A percentile compares a stretch with the other conserved stretches of the same genome.
Conservation (phyloP, 2,888 invertebrate species). For the Gymnosoma rotundatum region DNA sequence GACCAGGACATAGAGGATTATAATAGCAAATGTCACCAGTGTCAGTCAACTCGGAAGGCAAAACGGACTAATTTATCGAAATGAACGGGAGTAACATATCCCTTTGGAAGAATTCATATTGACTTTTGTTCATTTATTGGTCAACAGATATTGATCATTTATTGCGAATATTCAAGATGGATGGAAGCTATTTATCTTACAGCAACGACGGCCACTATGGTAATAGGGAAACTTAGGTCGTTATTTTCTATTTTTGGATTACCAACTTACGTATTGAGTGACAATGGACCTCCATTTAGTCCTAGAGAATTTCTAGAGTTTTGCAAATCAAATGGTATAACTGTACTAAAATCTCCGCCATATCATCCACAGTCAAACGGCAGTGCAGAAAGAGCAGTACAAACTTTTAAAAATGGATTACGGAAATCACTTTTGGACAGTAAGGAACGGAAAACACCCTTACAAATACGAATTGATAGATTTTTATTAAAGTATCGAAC, state of each 20-base stretch:
- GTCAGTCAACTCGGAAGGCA: too few relatives aligned
- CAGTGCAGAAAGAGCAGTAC: conserved; percentile 37
- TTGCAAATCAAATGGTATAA: conserved; percentile 17
- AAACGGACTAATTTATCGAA: too few relatives aligned
- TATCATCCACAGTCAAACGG: conserved; percentile 32
- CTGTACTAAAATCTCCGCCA: conserved; percentile 1
- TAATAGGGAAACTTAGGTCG: not conserved
- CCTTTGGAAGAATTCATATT: too few relatives aligned
- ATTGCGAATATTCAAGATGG: conserved; percentile 50
- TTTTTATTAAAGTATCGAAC: too few relatives aligned
- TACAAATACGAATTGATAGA: too few relatives aligned
- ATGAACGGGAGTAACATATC: too few relatives aligned
- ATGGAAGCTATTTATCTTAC: conserved; percentile 37
- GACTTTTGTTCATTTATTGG: too few relatives aligned
- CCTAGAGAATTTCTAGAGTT: conserved; percentile 32
- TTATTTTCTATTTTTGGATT: not conserved
- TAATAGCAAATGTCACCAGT: too few relatives aligned
- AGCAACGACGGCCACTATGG: conserved; percentile 10
- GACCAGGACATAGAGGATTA: too few relatives aligned
- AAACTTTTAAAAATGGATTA: conserved; percentile 23
- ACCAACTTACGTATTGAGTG: conserved; percentile 10
- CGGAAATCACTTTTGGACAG: too few relatives aligned
- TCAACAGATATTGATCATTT: not conserved
- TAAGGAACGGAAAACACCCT: too few relatives aligned
- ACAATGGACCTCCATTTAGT: conserved; percentile 45